Percentiles rank a stretch among this genome's conserved stretches.
phyloP scores from a whole-genome alignment of 2,888 invertebrate genomes.

The Osmoderma eremita region DNA sequence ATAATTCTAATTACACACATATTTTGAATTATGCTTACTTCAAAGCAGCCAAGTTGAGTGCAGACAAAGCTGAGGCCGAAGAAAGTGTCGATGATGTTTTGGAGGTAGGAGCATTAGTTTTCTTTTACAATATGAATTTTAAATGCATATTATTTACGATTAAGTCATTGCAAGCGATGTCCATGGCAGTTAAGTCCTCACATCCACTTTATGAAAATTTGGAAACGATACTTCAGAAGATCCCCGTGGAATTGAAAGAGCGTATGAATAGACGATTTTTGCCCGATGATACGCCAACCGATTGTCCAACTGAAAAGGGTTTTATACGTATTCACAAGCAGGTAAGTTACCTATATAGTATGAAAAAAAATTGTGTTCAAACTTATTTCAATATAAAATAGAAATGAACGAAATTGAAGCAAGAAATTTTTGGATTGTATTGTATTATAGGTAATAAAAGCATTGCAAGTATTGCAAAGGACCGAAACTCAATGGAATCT shows the following conservation, averaged over 20 bases:
- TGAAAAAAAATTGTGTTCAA: too few relatives aligned
- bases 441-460: slow-evolving; percentile 77
- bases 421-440: neutral
- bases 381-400: too few relatives aligned
- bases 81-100: slow-evolving; percentile 95
- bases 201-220: slow-evolving; percentile 82
- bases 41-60: slow-evolving; percentile 91
- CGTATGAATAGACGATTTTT: slow-evolving; percentile 74
- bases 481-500: slow-evolving; percentile 95
- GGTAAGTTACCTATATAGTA: slow-evolving; percentile 63
- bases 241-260: slow-evolving; percentile 82
- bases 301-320: slow-evolving; percentile 82
- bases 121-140: slow-evolving; percentile 29
- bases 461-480: slow-evolving; percentile 89
- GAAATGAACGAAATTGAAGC: too few relatives aligned
- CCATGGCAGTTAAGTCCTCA: slow-evolving; percentile 77
- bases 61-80: slow-evolving; percentile 96
- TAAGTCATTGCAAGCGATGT: slow-evolving; percentile 85
- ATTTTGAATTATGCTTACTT: slow-evolving; percentile 89
- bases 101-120: slow-evolving; percentile 71
- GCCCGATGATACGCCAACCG: slow-evolving; percentile 69
- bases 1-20: slow-evolving; percentile 86
- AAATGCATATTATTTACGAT: slow-evolving; percentile 47
- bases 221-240: slow-evolving; percentile 90
- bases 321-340: slow-evolving; percentile 91